A percentile compares a stretch with the other conserved stretches of the same genome.
Conservation (phyloP, 2,888 invertebrate species). For the Dyspetes luteomarginatus region DNA sequence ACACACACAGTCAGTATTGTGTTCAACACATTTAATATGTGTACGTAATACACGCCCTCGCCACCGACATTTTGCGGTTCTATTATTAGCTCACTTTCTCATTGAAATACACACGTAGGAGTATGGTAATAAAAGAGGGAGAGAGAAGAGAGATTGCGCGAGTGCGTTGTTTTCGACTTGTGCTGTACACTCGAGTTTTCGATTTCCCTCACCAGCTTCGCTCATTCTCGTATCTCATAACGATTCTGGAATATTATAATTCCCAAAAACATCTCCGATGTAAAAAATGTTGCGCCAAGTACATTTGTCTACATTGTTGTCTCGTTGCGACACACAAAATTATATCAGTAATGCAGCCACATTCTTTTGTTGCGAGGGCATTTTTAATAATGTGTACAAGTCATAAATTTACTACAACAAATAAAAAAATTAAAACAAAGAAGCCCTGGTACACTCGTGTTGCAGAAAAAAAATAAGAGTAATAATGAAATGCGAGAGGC, state of each 20-base stretch:
- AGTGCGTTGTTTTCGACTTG: conserved; percentile 41
- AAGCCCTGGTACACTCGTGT: too few relatives aligned
- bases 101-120: conserved; percentile 63
- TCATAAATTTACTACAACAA: too few relatives aligned
- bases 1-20: background rate
- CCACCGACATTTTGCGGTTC: conserved; percentile 56
- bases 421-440: too few relatives aligned
- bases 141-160: conserved; percentile 36
- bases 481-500: too few relatives aligned
- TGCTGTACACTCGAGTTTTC: conserved; percentile 29
- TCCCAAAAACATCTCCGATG: too few relatives aligned
- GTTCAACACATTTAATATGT: conserved; percentile 38
- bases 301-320: too few relatives aligned
- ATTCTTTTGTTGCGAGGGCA: too few relatives aligned
- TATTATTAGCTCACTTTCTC: conserved; percentile 66
- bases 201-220: conserved; percentile 6
- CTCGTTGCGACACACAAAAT: too few relatives aligned
- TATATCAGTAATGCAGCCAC: too few relatives aligned
- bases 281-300: too few relatives aligned
- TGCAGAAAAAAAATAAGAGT: too few relatives aligned
- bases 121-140: conserved; percentile 53
- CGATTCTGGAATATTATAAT: background rate
- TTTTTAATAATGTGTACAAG: too few relatives aligned
- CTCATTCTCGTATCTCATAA: background rate
- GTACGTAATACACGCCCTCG: conserved; percentile 55